Base-by-base conservation (phyloP, 2,113 vertebrate species). In the Caracal caracal region DNA sequence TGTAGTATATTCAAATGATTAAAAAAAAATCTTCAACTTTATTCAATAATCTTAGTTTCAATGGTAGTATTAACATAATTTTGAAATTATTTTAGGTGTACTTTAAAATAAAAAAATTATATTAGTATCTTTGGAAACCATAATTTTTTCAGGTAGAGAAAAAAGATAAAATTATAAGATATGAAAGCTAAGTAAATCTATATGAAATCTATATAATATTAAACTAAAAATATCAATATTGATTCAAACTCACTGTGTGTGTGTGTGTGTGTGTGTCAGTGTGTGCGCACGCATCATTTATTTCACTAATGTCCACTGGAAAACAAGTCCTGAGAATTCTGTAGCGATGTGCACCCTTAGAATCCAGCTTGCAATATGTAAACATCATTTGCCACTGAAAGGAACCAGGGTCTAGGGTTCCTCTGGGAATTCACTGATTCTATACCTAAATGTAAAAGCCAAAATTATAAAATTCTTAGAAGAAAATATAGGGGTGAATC, bases 151-250 rank as follows among this genome's bases (percentile, higher is more conserved):
- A 63, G 2, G 1, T 78, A 70, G 20, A 81, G 43, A 43, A 82
- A 61, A 82, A 61, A 76, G 16, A 91, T 63, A 82, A 83, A 92
- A 51, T 92, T 35, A 90, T 73, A 93, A 79, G 70, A 75, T 87
- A 73, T n/a, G 80, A 28, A 84, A 65, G 26, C 24, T 65, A 70
- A 79, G 35, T 70, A 85, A 75, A 63, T 63, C 28, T 90, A 43
- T 43, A 43, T 28, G 13, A 73, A 73, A 73, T 59, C 11, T 73
- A 56, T 61, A 13, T 43, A 76, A 53, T 16, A 30, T 66, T 65
- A 53, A 66, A 68, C 84, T 73, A 49, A 56, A 94, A 90, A 76
- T 47, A 37, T 37, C 0, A 37, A 1, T 63, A n/a, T 70, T 75
- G 40, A 28, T 43, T 75, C 71, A 43, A 75, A 75, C 43, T 43